Conservation (phyloP, 2,113 vertebrate species). For the Chinchilla lanigera region DNA sequence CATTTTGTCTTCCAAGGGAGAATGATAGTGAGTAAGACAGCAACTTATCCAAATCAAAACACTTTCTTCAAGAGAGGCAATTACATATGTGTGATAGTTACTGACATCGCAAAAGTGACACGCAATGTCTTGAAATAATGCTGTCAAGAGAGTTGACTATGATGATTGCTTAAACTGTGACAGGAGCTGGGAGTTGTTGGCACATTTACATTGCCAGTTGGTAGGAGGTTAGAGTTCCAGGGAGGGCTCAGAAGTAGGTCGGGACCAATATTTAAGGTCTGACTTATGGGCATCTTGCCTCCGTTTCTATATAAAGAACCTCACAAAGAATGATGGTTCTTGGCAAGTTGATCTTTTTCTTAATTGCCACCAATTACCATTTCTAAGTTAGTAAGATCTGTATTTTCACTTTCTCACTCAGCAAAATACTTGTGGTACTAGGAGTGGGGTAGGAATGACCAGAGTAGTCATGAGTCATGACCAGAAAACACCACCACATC, state of each 20-base stretch:
- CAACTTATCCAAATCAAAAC: neutral
- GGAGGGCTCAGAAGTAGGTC: neutral
- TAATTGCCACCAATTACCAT: neutral
- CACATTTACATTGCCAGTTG: neutral
- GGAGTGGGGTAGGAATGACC: neutral
- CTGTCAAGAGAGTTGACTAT: neutral
- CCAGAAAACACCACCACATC: rapidly evolving
- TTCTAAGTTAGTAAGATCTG: neutral
- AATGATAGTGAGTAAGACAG: neutral
- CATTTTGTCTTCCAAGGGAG: neutral
- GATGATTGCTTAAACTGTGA: neutral
- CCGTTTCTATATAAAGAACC: neutral
- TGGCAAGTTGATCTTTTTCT: neutral
- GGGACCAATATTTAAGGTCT: neutral
- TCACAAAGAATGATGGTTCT: neutral
- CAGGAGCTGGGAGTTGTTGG: neutral
- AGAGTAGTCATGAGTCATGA: rapidly evolving
- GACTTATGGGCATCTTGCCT: neutral
- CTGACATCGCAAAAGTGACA: neutral
- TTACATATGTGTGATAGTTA: neutral
- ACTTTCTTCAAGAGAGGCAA: neutral
- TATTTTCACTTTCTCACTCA: neutral
- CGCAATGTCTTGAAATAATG: conserved; percentile 1
- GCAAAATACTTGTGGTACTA: neutral
- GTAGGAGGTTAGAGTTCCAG: rapidly evolving